Percentiles rank a stretch among this genome's conserved stretches.
phyloP scores from a whole-genome alignment of 2,888 invertebrate species.

The Caenorhabditis imperialis region DNA sequence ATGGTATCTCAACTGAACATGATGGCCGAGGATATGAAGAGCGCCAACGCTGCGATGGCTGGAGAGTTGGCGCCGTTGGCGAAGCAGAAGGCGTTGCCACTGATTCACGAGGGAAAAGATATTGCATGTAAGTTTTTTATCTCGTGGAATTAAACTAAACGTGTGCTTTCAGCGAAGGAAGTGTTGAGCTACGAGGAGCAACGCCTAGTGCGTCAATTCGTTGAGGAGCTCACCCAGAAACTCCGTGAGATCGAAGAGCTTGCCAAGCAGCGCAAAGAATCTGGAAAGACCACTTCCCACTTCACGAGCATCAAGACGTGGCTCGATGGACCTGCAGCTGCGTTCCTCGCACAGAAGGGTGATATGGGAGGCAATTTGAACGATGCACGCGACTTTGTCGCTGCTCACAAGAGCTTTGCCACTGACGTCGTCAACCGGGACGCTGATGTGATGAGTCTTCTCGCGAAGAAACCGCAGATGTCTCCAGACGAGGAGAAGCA shows the following conservation, averaged over 20 bases:
- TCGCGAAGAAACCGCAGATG: slow-evolving; percentile 60
- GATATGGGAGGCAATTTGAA: slow-evolving; percentile 65
- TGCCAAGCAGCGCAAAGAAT: slow-evolving; percentile 65
- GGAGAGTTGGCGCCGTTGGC: slow-evolving; percentile 75
- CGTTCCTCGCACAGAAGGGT: slow-evolving; percentile 69
- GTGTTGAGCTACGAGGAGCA: slow-evolving; percentile 64
- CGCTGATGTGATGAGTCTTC: slow-evolving; percentile 61
- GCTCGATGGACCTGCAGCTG: slow-evolving; percentile 67
- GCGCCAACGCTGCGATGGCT: slow-evolving; percentile 74
- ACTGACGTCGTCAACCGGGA: slow-evolving; percentile 66
- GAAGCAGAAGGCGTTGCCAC: slow-evolving; percentile 68
- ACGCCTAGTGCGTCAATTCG: slow-evolving; percentile 57
- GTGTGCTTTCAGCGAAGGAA: slow-evolving; percentile 60
- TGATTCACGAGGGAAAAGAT: slow-evolving; percentile 71
- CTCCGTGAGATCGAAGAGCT: slow-evolving; percentile 66
- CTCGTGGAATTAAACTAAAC: too few species aligned
- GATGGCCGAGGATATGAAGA: slow-evolving; percentile 72
- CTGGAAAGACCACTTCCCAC: slow-evolving; percentile 54
- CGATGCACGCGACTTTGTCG: slow-evolving; percentile 66
- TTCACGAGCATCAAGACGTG: slow-evolving; percentile 58
- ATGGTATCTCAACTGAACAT: slow-evolving; percentile 71
- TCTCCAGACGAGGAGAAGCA: slow-evolving; percentile 53
- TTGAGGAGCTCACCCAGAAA: slow-evolving; percentile 61
- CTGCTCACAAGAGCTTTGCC: slow-evolving; percentile 67
- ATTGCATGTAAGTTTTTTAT: slow-evolving; percentile 54